Percentiles rank a stretch among this genome's conserved stretches.
Conservation (phyloP, 2,888 invertebrate species). For the Orthonychiurus folsomi region DNA sequence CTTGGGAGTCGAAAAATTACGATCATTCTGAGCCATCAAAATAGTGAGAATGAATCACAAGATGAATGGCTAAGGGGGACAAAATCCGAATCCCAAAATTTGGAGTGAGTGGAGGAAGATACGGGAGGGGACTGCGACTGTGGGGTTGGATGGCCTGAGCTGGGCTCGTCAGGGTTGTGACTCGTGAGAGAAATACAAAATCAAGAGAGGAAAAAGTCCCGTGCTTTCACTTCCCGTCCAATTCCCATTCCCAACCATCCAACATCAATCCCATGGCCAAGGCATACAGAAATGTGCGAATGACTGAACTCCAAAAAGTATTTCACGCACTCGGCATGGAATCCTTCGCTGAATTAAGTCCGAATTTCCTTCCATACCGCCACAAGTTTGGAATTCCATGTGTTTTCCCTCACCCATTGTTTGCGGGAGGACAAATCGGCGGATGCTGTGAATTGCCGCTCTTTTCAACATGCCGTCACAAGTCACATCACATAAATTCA, state of each 20-base stretch:
- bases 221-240: neutral
- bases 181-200: neutral
- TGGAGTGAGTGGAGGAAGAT: neutral
- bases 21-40: conserved; percentile 20
- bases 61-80: conserved; percentile 29
- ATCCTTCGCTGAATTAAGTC: too few relatives aligned
- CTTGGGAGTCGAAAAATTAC: conserved; percentile 13
- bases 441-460: too few relatives aligned
- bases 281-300: neutral
- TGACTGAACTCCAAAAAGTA: too few relatives aligned
- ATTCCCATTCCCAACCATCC: neutral
- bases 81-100: conserved; percentile 19
- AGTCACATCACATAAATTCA: too few relatives aligned
- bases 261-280: neutral
- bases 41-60: conserved; percentile 28
- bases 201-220: neutral
- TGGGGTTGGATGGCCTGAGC: neutral
- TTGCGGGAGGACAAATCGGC: too few relatives aligned
- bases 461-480: too few relatives aligned
- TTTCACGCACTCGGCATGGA: too few relatives aligned
- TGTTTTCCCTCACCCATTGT: too few relatives aligned
- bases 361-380: too few relatives aligned
- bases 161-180: neutral
- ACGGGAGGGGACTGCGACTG: neutral
- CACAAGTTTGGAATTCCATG: too few relatives aligned